Evolutionary conservation across 2,113 vertebrate genomes (phyloP).

Genomic region (Oncorhynchus clarkii): DNA sequence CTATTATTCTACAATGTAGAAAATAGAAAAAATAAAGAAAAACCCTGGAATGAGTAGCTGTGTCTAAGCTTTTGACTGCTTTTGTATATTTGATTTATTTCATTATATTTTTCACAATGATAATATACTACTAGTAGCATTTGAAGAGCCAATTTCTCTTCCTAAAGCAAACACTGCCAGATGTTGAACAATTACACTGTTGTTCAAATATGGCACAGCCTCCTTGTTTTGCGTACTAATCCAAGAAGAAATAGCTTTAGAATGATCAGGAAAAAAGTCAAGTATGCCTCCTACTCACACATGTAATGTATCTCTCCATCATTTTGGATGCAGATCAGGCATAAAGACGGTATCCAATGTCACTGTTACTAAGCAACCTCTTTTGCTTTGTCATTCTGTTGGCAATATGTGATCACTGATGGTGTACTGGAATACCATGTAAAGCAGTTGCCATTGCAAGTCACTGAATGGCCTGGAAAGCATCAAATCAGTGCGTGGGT

Average conservation of each 20-base stretch:
- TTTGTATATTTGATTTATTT: too few relatives aligned
- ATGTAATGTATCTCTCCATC: slow-evolving; percentile 51
- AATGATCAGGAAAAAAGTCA: slow-evolving; percentile 40
- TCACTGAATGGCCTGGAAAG: too few relatives aligned
- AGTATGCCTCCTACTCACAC: slow-evolving; percentile 17
- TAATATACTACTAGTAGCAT: slow-evolving; percentile 40
- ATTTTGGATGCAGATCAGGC: slow-evolving; percentile 64
- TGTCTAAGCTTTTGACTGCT: too few relatives aligned
- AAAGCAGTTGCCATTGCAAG: too few relatives aligned
- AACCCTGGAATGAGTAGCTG: too few relatives aligned
- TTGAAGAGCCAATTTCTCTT: slow-evolving; percentile 52
- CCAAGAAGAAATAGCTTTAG: slow-evolving; percentile 48
- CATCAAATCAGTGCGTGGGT: too few relatives aligned
- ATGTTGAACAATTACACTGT: slow-evolving; percentile 58
- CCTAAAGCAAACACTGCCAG: slow-evolving; percentile 42
- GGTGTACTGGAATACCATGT: slow-evolving; percentile 10
- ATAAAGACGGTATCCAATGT: slow-evolving; percentile 59
- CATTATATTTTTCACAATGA: too few relatives aligned
- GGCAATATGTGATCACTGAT: slow-evolving; percentile 5
- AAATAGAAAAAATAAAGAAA: too few relatives aligned
- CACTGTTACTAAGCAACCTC: slow-evolving; percentile 76
- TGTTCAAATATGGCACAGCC: slow-evolving; percentile 43
- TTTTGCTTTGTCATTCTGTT: slow-evolving; percentile 54
- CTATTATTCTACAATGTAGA: too few relatives aligned
- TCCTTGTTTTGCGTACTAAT: slow-evolving; percentile 54